Base-by-base conservation (phyloP, 1,140 invertebrate genomes). In the Aleiodes sp. region DNA sequence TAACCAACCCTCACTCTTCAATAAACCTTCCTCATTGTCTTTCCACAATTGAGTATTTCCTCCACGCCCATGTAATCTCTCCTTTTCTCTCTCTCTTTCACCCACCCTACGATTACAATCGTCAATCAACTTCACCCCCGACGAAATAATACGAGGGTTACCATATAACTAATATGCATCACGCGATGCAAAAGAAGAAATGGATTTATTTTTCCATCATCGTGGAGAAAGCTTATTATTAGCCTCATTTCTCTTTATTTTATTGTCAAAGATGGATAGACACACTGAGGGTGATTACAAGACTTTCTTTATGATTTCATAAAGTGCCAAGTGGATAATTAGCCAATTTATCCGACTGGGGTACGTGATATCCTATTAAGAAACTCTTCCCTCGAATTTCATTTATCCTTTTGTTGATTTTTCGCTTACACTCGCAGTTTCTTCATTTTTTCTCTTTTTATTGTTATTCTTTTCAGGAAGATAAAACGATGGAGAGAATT, bases 121-220 rank as follows among this genome's bases (percentile, higher is more conserved):
- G 61, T 71, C 56, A 56, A 37, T 10, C 19, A 28, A 39, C 29
- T 57, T 12, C 65, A 59, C 31, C 56, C 65, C 52, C 56, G n/a
- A n/a, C n/a, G n/a, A n/a, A n/a, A n/a, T n/a, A n/a, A n/a, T n/a
- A n/a, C 29, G 19, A 19, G 31, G 29, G 46, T 56, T 26, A 2
- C 28, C 10, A 37, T 35, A 43, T 26, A 61, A 21, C 33, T 9
- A 60, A 33, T 60, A 62, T 60, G 57, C 39, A 62, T 68, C 35
- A 61, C 66, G 37, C 59, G 66, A 68, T 62, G 33, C 37, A 35
- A 52, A 52, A n/a, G n/a, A n/a, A n/a, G n/a, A n/a, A 68, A 62
- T 68, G 59, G 37, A 68, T 62, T 68, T 68, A 61, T 46, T 37
- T 56, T 68, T 62, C 12, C 37, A 33, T 68, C 39, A 68, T 43